A percentile compares a stretch with the other conserved stretches of the same genome.
These are phyloP conservation scores for Hololepta plana DNA, from an alignment of 2,888 invertebrate species.

Conservation along the genomic window DNA sequence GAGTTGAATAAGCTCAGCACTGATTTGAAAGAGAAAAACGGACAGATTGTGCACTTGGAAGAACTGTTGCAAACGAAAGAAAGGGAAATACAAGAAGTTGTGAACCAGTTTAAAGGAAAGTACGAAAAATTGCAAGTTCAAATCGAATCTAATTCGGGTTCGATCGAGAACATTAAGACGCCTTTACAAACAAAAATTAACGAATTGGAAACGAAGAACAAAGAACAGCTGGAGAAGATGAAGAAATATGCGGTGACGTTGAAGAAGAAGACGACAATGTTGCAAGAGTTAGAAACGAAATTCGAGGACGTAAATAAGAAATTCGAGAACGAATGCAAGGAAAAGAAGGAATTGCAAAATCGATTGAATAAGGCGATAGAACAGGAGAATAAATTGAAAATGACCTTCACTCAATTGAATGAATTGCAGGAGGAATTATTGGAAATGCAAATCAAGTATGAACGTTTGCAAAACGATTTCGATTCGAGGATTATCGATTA, in stretches of 20 bases:
- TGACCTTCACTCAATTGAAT: constrained; percentile 16
- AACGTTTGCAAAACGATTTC: too few relatives aligned
- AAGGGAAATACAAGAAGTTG: constrained; percentile 28
- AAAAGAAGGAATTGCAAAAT: constrained; percentile 11
- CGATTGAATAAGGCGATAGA: constrained; percentile 12
- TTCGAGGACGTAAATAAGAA: constrained; percentile 19
- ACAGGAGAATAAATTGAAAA: constrained; percentile 14
- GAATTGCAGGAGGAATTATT: constrained; percentile 26
- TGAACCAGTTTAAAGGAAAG: constrained; percentile 24
- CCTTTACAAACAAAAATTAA: constrained; percentile 21
- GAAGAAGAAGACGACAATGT: constrained; percentile 50
- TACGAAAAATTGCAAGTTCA: constrained; percentile 20
- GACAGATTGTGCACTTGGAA: constrained; percentile 35
- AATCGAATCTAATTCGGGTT: constrained; percentile 18
- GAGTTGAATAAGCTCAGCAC: constrained; percentile 32
- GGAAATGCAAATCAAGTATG: constrained; percentile 3
- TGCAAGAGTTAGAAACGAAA: constrained; percentile 44
- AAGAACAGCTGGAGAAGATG: constrained; percentile 54
- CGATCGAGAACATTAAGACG: constrained; percentile 19
- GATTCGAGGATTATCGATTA: constrained; percentile 28
- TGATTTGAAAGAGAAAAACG: constrained; percentile 34
- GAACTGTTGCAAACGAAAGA: constrained; percentile 29
- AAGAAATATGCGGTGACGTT: constrained; percentile 61
- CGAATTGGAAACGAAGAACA: constrained; percentile 41
- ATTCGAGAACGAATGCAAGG: constrained; percentile 17